phyloP scores from a whole-genome alignment of 2,888 invertebrate genomes.

The Amphipoea lucens region DNA sequence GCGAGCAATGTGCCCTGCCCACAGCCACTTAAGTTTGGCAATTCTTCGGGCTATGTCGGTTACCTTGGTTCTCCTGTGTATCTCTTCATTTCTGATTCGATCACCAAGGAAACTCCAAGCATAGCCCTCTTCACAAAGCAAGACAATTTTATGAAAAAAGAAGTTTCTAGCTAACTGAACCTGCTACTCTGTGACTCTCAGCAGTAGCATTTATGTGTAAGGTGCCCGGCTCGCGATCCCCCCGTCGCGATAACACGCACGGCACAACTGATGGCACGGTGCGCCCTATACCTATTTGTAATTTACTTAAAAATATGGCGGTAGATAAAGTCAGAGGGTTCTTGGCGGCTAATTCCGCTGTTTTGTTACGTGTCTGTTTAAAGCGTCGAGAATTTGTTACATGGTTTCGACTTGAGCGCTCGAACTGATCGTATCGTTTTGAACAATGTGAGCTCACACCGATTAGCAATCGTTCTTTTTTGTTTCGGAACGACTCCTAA shows the following conservation, averaged over 20 bases:
- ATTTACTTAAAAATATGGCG: conserved; percentile 89
- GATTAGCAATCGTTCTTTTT: conserved; percentile 55
- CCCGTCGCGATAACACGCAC: conserved; percentile 87
- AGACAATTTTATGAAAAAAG: too few relatives aligned
- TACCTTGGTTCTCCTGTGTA: too few relatives aligned
- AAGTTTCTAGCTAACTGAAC: not conserved
- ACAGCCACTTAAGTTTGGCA: too few relatives aligned
- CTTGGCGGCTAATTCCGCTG: conserved; percentile 81
- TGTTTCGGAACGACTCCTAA: conserved; percentile 38
- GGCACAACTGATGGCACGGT: conserved; percentile 84
- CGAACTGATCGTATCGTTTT: conserved; percentile 58
- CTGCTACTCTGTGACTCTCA: conserved; percentile 65
- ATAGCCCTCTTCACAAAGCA: too few relatives aligned
- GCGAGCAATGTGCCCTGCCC: too few relatives aligned
- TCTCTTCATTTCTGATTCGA: too few relatives aligned
- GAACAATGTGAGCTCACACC: conserved; percentile 47
- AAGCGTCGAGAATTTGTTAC: conserved; percentile 75
- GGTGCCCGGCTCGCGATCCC: conserved; percentile 83
- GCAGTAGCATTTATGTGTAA: conserved; percentile 75
- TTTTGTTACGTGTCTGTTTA: conserved; percentile 77
- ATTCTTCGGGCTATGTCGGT: too few relatives aligned
- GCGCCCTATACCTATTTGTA: conserved; percentile 87
- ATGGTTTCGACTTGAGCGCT: conserved; percentile 59
- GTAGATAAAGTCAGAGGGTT: conserved; percentile 82
- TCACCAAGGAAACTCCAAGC: too few relatives aligned